Conservation (phyloP, 2,797 vertebrate genomes). For the Hephaestus fuliginosus region DNA sequence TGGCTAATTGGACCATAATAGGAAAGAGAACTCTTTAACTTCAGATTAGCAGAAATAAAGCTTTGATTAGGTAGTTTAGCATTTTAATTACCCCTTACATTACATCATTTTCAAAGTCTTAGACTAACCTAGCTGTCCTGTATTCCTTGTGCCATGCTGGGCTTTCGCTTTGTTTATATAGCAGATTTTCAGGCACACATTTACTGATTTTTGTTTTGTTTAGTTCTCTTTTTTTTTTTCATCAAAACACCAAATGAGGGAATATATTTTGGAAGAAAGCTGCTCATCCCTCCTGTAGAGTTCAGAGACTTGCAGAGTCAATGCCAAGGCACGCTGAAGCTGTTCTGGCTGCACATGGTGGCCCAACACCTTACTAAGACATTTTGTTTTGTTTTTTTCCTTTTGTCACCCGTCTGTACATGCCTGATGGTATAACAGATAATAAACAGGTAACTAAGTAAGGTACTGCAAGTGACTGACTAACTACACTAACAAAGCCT, state of each 20-base stretch:
- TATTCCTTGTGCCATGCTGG: background rate
- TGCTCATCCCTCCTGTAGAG: too few species aligned
- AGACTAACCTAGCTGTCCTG: constrained; percentile 18
- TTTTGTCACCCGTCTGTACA: too few species aligned
- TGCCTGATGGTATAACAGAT: background rate
- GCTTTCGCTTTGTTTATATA: background rate
- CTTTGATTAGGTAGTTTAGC: constrained; percentile 64
- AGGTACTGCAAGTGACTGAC: background rate
- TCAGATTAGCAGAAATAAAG: constrained; percentile 66
- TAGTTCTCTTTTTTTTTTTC: too few species aligned
- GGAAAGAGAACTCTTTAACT: constrained; percentile 63
- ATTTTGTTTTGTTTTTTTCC: too few species aligned
- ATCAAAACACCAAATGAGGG: too few species aligned
- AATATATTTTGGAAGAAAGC: too few species aligned
- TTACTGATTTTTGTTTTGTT: background rate
- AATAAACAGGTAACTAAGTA: background rate
- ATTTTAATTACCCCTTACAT: constrained; percentile 59
- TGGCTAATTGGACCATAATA: constrained; percentile 67
- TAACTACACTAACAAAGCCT: background rate
- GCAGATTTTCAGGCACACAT: background rate
- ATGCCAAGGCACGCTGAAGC: too few species aligned
- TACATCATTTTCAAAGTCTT: constrained; percentile 41
- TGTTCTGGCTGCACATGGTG: too few species aligned
- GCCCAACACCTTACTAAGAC: too few species aligned
- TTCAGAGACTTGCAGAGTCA: too few species aligned